Conservation (phyloP, 2,113 vertebrate genomes). For the Ictalurus punctatus region DNA sequence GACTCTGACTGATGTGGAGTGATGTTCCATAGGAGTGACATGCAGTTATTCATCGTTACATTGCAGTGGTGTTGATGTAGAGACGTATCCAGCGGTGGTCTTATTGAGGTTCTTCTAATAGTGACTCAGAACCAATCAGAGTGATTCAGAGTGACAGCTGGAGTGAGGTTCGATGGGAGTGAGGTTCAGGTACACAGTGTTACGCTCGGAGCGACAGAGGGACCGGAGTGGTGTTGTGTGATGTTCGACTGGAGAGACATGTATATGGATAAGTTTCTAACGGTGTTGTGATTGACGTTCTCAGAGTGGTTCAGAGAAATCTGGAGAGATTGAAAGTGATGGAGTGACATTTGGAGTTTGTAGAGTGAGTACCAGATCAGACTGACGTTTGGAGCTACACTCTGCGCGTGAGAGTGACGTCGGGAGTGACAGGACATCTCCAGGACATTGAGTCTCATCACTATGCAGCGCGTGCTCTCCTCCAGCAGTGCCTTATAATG, state of each 20-base stretch:
- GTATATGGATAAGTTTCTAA: conserved; percentile 43
- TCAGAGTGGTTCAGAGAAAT: not conserved
- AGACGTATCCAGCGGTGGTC: not conserved
- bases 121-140: not conserved
- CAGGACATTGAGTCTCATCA: conserved; percentile 64
- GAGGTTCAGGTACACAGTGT: not conserved
- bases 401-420: no score
- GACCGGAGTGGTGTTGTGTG: not conserved
- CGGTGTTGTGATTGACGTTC: conserved; percentile 70
- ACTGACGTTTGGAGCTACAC: not conserved
- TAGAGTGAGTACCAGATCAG: not conserved
- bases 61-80: not conserved
- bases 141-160: not conserved
- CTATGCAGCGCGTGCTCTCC: conserved; percentile 92
- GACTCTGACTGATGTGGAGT: not conserved
- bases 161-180: not conserved
- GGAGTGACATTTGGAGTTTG: not conserved
- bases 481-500: conserved; percentile 96
- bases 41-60: not conserved
- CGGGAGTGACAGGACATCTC: not conserved
- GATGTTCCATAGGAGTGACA: not conserved
- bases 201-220: not conserved
- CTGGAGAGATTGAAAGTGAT: not conserved
- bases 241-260: not conserved
- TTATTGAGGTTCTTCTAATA: not conserved